Conservation (phyloP, 1,140 invertebrate genomes). For the Helicoverpa armigera region DNA sequence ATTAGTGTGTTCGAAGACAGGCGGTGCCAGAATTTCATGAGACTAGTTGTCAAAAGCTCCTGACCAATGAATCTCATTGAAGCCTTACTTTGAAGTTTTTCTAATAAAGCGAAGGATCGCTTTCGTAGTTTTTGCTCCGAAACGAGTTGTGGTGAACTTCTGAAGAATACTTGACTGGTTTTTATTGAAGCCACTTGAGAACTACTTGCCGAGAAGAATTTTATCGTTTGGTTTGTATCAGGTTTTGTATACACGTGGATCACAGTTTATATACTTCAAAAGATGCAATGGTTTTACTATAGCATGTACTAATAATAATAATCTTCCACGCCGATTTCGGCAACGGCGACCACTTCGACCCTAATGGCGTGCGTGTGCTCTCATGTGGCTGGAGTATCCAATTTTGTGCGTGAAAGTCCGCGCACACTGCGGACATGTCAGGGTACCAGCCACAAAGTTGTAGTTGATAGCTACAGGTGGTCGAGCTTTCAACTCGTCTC, state of each 20-base stretch:
- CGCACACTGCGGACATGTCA: no score
- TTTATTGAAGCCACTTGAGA: constrained; percentile 40
- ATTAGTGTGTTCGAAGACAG: constrained; percentile 6
- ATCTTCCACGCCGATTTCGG: no score
- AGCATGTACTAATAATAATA: no score
- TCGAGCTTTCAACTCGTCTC: no score
- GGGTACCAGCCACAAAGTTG: no score
- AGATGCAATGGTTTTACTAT: no score
- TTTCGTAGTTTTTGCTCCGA: constrained; percentile 25
- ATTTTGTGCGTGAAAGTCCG: no score
- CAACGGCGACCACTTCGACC: no score
- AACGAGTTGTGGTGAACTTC: constrained; percentile 39
- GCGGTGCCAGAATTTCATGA: constrained; percentile 6
- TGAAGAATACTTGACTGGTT: constrained; percentile 40
- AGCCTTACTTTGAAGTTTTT: constrained; percentile 37
- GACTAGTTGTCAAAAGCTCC: constrained; percentile 8
- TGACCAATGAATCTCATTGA: constrained; percentile 36
- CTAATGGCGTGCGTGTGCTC: no score
- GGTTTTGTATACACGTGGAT: not conserved
- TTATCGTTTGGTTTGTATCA: constrained; percentile 14
- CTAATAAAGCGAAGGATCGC: constrained; percentile 40
- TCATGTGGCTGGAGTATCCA: no score
- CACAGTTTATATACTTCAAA: not conserved
- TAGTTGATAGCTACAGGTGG: no score
- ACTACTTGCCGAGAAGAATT: constrained; percentile 14